Conservation (phyloP, 2,797 vertebrate genomes). For the Spondyliosoma cantharus region DNA sequence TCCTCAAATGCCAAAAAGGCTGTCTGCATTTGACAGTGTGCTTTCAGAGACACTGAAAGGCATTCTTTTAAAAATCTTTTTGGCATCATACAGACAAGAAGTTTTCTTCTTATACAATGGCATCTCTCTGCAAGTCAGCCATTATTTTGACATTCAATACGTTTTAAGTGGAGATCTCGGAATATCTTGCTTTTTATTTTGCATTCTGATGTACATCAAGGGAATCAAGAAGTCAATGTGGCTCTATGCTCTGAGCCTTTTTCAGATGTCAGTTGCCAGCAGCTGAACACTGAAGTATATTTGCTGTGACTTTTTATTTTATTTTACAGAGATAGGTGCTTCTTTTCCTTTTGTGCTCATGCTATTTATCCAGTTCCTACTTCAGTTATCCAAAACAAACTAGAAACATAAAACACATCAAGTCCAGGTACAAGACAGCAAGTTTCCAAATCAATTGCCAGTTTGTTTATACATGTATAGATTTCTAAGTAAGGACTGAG, state of each 20-base stretch:
- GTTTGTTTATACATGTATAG: background rate
- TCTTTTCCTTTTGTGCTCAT: background rate
- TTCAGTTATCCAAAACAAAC: slow-evolving; percentile 5
- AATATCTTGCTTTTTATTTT: background rate
- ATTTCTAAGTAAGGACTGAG: too few relatives aligned
- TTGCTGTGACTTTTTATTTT: background rate
- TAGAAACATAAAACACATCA: background rate
- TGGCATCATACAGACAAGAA: background rate
- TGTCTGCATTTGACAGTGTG: slow-evolving; percentile 41
- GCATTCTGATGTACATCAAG: background rate
- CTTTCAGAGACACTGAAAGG: slow-evolving; percentile 11
- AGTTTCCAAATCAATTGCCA: background rate
- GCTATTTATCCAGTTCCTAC: background rate
- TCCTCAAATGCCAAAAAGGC: slow-evolving; percentile 38
- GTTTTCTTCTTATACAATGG: slow-evolving; percentile 26
- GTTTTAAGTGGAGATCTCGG: slow-evolving; percentile 22
- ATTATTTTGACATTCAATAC: slow-evolving; percentile 44
- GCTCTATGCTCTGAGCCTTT: background rate
- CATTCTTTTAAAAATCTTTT: background rate
- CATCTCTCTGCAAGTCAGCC: slow-evolving; percentile 1
- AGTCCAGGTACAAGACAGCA: background rate
- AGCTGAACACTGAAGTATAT: background rate
- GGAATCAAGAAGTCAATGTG: background rate
- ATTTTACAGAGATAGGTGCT: background rate
- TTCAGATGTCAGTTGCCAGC: slow-evolving; percentile 16